These are phyloP conservation scores for Hermaeophaga mercurialis DNA, from an alignment of 2,888 invertebrate genomes.

Conservation along the genomic window DNA sequence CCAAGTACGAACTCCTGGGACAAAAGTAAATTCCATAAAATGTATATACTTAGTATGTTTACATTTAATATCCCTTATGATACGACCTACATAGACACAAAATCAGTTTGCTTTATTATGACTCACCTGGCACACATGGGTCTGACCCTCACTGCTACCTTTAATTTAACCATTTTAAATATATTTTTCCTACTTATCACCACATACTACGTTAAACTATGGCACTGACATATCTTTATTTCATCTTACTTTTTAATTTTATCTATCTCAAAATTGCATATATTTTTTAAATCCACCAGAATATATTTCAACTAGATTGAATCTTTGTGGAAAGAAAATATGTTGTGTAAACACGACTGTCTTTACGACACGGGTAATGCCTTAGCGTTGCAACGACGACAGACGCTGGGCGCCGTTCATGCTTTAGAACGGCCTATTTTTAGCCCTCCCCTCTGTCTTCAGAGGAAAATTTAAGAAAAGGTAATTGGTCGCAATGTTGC, in stretches of 20 bases:
- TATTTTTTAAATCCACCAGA: too few species aligned
- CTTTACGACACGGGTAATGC: neutral
- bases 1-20: too few species aligned
- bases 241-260: too few species aligned
- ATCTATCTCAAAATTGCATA: too few species aligned
- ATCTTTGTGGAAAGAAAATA: neutral
- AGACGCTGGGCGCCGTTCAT: conserved; percentile 23
- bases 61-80: too few species aligned
- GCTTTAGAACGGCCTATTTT: conserved; percentile 24
- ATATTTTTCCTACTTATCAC: too few species aligned
- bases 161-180: conserved; percentile 57
- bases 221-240: too few species aligned
- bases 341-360: conserved; percentile 7
- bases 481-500: conserved; percentile 18
- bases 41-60: too few species aligned
- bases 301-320: neutral
- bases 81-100: too few species aligned
- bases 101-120: neutral
- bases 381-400: conserved; percentile 20
- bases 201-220: too few species aligned
- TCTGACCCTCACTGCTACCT: conserved; percentile 68
- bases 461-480: conserved; percentile 22
- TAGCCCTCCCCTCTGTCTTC: conserved; percentile 21
- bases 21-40: too few species aligned
- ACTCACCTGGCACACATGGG: conserved; percentile 68